Evolutionary conservation across 1,140 invertebrate species (phyloP), one percentile per base, ranked within the genome.

Genomic region (Himalopsyche phryganea): DNA sequence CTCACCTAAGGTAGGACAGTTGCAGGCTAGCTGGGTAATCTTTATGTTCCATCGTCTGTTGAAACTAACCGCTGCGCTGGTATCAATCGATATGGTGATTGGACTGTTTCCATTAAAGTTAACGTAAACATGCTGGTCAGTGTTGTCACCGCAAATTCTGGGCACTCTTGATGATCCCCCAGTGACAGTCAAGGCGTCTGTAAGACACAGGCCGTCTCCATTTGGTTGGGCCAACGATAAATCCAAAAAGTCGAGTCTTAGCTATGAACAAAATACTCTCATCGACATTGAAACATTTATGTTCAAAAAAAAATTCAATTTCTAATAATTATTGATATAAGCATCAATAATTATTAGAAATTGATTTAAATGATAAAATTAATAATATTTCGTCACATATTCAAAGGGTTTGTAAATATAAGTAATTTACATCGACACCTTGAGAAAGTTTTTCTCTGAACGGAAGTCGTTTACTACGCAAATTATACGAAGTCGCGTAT

Each of bases 121-220:
- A 0, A 91, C 78, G 59, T 90, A 92, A 6, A 91, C 83, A 68
- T 92, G 90, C 70, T 91, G 88, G 6, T 88, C 89, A 0, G 81
- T 80, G 73, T 91, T 91, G 66, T 89, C 85, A 6, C 91, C 91
- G 70, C 91, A 94, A 49, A 93, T 81, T 15, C 74, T 70, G 0
- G 88, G 87, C 1, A 89, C 82, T 13, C 76, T 70, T 0, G 82
- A 82, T 40, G 84, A 80, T 0, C 83, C 85, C 5, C 88, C 89
- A 0, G 83, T 83, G 14, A 91, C 78, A 5, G 81, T 81, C 38
- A 92, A 69, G 6, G 84, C 81, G 69, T 92, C 90, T 0, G 79
- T 83, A 1, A 76, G 70, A 68, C 90, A 93, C 35, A 77, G 76
- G 1, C 90, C 90, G 67, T 85, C 84, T 0, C 81, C 83, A 60